These are phyloP conservation scores for Drosophila mettleri DNA, from an alignment of 2,888 invertebrate genomes.

Conservation along the genomic window DNA sequence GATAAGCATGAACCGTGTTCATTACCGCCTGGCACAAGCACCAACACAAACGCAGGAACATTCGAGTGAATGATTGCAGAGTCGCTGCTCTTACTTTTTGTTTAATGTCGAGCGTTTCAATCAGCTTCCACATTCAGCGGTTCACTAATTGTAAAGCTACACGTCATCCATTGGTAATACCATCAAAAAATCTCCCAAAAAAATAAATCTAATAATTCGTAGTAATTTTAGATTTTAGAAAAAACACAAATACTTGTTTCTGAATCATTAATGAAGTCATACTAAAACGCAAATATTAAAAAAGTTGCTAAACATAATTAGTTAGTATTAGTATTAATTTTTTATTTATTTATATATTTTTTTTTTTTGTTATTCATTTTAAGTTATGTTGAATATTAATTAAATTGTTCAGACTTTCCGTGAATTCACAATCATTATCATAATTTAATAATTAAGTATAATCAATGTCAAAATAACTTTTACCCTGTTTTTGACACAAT, in stretches of 20 bases:
- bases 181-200: slow-evolving; percentile 8
- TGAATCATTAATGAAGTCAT: slow-evolving; percentile 3
- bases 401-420: background rate
- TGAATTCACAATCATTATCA: background rate
- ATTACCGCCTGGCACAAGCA: slow-evolving; percentile 4
- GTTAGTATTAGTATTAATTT: no score
- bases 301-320: no score
- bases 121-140: slow-evolving; percentile 12
- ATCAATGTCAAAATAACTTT: background rate
- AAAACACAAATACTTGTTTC: background rate
- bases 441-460: background rate
- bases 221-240: background rate
- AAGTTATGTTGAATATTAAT: background rate
- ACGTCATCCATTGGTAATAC: slow-evolving; percentile 72
- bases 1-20: slow-evolving; percentile 61
- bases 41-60: background rate
- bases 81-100: slow-evolving; percentile 49
- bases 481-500: background rate
- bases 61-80: slow-evolving; percentile 31
- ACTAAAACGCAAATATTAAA: background rate
- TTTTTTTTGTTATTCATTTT: no score
- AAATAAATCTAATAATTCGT: background rate
- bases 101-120: slow-evolving; percentile 21
- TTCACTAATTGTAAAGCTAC: slow-evolving; percentile 52
- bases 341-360: no score